phyloP scores from a whole-genome alignment of 2,797 vertebrate genomes.

The Rallus crepitans region DNA sequence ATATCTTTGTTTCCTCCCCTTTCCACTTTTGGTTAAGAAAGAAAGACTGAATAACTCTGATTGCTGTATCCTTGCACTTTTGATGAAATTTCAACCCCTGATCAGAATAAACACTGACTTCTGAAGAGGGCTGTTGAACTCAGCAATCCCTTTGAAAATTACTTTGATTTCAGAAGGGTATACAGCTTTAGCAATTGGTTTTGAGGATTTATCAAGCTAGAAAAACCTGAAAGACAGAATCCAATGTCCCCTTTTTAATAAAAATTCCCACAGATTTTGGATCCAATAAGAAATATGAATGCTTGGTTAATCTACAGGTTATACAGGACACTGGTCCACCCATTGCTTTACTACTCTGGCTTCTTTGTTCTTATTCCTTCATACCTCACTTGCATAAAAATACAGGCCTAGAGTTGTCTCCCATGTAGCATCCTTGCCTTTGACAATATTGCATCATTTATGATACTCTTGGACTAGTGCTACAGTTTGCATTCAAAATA shows the following conservation, averaged over 20 bases:
- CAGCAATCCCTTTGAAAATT: background rate
- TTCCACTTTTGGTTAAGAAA: conserved; percentile 17
- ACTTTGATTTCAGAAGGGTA: conserved; percentile 24
- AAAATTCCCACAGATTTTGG: background rate
- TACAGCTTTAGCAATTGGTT: background rate
- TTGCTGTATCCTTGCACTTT: background rate
- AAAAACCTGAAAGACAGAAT: background rate
- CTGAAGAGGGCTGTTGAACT: background rate
- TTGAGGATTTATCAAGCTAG: background rate
- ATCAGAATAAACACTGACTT: conserved; percentile 2
- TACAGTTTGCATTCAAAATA: background rate
- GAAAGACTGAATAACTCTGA: background rate
- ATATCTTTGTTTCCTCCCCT: background rate
- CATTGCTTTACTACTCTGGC: background rate
- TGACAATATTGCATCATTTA: background rate
- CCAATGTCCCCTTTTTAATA: background rate
- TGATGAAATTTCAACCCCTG: conserved; percentile 4
- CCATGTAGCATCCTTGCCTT: background rate
- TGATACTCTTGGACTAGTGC: background rate
- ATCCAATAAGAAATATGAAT: background rate
- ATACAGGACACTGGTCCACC: background rate
- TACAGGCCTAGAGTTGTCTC: background rate
- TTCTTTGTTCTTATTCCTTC: background rate
- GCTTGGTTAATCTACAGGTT: background rate
- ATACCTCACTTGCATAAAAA: background rate